Percentiles rank a stretch among this genome's conserved stretches.
These are phyloP conservation scores for Cosmopolites sordidus DNA, from an alignment of 2,888 invertebrate species.

Conservation along the genomic window DNA sequence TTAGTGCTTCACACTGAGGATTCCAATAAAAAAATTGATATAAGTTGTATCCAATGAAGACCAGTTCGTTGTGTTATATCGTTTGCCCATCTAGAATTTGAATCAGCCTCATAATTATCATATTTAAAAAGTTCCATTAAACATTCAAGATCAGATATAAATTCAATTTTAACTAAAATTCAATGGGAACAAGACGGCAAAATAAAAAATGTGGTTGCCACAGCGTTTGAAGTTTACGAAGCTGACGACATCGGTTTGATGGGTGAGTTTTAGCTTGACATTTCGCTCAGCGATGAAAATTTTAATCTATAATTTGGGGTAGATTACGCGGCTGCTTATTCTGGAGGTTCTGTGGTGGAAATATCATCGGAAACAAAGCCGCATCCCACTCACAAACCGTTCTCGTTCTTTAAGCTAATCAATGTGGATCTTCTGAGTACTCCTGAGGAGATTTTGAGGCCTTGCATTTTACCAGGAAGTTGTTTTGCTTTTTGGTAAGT, in stretches of 20 bases:
- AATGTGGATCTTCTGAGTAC: conserved; percentile 18
- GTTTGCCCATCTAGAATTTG: too few relatives aligned
- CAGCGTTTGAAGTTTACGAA: conserved; percentile 12
- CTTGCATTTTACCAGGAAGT: conserved; percentile 23
- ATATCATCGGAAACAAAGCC: conserved; percentile 21
- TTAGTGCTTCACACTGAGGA: too few relatives aligned
- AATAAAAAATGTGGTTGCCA: conserved; percentile 8
- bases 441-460: conserved; percentile 23
- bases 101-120: too few relatives aligned
- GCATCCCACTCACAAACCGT: conserved; percentile 14
- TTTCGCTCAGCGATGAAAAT: neutral
- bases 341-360: conserved; percentile 17
- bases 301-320: neutral
- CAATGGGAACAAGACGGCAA: conserved; percentile 17
- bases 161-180: conserved; percentile 11
- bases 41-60: too few relatives aligned
- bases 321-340: conserved; percentile 25
- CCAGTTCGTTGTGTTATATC: too few relatives aligned
- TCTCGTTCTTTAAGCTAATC: conserved; percentile 21
- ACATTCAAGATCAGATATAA: conserved; percentile 1
- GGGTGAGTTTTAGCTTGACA: conserved; percentile 3
- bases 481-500: conserved; percentile 26
- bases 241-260: conserved; percentile 18
- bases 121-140: too few relatives aligned
- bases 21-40: too few relatives aligned